phyloP scores from a whole-genome alignment of 2,888 invertebrate genomes.

The Endotricha flammealis region DNA sequence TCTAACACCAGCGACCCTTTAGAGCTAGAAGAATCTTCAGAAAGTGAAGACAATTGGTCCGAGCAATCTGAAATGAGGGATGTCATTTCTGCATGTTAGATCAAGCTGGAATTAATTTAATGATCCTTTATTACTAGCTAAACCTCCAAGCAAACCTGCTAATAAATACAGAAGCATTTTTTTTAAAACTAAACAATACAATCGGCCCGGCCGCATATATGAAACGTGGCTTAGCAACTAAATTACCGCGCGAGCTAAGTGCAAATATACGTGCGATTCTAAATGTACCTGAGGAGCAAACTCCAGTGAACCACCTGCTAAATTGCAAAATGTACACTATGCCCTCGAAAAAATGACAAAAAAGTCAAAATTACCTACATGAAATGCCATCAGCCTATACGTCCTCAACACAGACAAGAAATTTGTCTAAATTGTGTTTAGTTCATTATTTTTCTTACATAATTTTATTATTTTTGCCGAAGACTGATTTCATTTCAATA shows the following conservation, averaged over 20 bases:
- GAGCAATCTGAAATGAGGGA: constrained; percentile 1
- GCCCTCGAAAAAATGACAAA: constrained; percentile 1
- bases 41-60: constrained; percentile 2
- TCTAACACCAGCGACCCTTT: background rate
- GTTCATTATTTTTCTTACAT: no score
- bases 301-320: constrained; percentile 1
- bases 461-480: no score
- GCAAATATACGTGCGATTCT: constrained; percentile 6
- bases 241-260: constrained; percentile 2
- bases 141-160: no score
- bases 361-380: constrained; percentile 1
- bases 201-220: constrained; percentile 1
- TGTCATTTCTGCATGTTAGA: constrained; percentile 1
- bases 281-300: background rate
- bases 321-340: constrained; percentile 4
- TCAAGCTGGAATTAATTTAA: background rate
- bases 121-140: constrained; percentile 1
- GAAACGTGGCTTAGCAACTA: constrained; percentile 1
- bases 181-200: constrained; percentile 1
- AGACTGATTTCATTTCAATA: no score
- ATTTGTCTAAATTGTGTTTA: no score
- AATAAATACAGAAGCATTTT: constrained; percentile 1
- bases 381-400: background rate
- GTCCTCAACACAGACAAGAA: background rate
- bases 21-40: background rate